A percentile compares a stretch with the other conserved stretches of the same genome.
Conservation (phyloP, 30 jellyfish, hydroid and myxozoan genomes). For the Phacellophora camtschatica region DNA sequence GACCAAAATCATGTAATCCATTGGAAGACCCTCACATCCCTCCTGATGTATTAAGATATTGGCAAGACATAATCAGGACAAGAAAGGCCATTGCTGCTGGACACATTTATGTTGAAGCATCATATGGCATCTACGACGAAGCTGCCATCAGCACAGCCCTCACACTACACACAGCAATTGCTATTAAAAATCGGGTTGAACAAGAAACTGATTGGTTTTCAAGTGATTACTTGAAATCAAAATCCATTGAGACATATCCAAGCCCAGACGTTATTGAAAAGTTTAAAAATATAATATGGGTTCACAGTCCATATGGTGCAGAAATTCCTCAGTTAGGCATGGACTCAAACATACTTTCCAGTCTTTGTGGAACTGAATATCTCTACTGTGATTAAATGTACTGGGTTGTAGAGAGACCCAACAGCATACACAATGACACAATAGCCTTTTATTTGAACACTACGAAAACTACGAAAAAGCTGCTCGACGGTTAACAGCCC, state of each 20-base stretch:
- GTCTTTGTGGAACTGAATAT: background rate
- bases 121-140: background rate
- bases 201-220: constrained; percentile 7
- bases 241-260: background rate
- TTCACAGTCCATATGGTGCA: background rate
- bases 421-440: background rate
- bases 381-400: background rate
- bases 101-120: background rate
- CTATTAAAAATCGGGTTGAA: background rate
- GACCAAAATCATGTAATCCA: background rate
- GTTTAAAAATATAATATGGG: background rate
- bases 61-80: background rate
- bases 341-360: background rate
- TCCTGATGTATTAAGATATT: background rate
- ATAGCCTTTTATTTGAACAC: background rate
- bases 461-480: background rate
- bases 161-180: background rate
- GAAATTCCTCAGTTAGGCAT: background rate
- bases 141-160: background rate
- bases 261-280: background rate
- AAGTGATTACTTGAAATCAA: background rate
- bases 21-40: background rate
- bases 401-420: background rate
- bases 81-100: background rate
- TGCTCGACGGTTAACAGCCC: background rate